A percentile compares a stretch with the other conserved stretches of the same genome.
phyloP scores from a whole-genome alignment of 2,888 invertebrate genomes.

The Poecilobothrus nobilitatus region DNA sequence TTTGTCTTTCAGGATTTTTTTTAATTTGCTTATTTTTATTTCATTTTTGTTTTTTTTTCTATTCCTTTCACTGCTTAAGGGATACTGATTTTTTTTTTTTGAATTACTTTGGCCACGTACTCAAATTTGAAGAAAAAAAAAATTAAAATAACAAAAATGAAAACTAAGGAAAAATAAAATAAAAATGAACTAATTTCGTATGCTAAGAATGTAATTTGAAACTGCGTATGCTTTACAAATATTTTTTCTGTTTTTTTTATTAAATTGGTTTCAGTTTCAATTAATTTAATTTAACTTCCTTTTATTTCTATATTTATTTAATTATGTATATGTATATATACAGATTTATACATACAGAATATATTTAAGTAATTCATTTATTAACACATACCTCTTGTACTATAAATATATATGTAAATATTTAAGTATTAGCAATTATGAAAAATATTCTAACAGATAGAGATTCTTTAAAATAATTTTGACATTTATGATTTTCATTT shows the following conservation, averaged over 20 bases:
- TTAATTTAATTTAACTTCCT: slow-evolving; percentile 4
- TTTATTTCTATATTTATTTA: not conserved
- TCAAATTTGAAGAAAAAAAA: not conserved
- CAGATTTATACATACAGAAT: no score
- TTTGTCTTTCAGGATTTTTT: not conserved
- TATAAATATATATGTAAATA: not conserved
- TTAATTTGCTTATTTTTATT: not conserved
- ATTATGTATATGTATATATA: not conserved
- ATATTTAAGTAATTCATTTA: not conserved
- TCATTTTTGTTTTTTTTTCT: not conserved
- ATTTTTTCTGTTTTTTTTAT: not conserved
- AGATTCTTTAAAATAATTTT: not conserved
- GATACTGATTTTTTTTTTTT: no score
- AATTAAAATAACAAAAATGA: no score
- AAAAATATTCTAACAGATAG: not conserved
- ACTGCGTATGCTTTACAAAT: not conserved
- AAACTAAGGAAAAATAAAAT: not conserved
- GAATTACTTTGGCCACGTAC: not conserved
- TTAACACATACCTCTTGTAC: not conserved
- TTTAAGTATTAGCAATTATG: not conserved
- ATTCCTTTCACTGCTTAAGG: no score
- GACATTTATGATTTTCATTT: not conserved
- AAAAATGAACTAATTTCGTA: not conserved
- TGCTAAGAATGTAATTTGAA: not conserved
- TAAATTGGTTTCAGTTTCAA: slow-evolving; percentile 1